Percentiles rank a stretch among this genome's conserved stretches.
These are phyloP conservation scores for Drosophila micromelanica DNA, from an alignment of 1,140 invertebrate species.

Conservation along the genomic window DNA sequence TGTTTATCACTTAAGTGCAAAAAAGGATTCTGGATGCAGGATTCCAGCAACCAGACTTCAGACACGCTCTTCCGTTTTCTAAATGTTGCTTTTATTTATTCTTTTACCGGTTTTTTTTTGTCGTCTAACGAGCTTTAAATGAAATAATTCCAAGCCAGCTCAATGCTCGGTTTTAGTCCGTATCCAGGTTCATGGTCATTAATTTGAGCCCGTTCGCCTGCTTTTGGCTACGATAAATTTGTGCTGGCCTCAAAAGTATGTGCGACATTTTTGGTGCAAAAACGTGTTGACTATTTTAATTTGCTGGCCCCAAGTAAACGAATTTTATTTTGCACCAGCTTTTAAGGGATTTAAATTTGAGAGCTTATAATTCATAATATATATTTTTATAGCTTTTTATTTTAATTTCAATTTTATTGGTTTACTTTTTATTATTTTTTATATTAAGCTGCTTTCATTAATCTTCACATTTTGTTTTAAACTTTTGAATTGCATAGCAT, in stretches of 20 bases:
- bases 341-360: neutral
- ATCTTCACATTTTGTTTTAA: neutral
- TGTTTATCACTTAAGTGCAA: constrained; percentile 83
- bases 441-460: too few relatives aligned
- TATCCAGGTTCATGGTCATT: constrained; percentile 22
- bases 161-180: neutral
- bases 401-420: too few relatives aligned
- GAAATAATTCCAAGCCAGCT: constrained; percentile 68
- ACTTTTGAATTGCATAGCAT: neutral
- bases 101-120: constrained; percentile 31
- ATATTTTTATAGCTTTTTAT: too few relatives aligned
- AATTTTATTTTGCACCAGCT: neutral
- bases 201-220: constrained; percentile 6
- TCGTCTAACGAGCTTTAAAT: constrained; percentile 78
- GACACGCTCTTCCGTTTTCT: constrained; percentile 47
- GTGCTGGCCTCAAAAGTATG: neutral
- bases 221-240: constrained; percentile 1
- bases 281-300: constrained; percentile 17
- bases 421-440: too few relatives aligned
- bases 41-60: constrained; percentile 47
- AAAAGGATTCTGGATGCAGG: constrained; percentile 73
- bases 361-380: neutral
- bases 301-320: constrained; percentile 6
- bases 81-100: constrained; percentile 37
- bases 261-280: constrained; percentile 8